A percentile compares a stretch with the other conserved stretches of the same genome.
Evolutionary conservation across 2,113 vertebrate species (phyloP).

Genomic region (Amblyornis subalaris): DNA sequence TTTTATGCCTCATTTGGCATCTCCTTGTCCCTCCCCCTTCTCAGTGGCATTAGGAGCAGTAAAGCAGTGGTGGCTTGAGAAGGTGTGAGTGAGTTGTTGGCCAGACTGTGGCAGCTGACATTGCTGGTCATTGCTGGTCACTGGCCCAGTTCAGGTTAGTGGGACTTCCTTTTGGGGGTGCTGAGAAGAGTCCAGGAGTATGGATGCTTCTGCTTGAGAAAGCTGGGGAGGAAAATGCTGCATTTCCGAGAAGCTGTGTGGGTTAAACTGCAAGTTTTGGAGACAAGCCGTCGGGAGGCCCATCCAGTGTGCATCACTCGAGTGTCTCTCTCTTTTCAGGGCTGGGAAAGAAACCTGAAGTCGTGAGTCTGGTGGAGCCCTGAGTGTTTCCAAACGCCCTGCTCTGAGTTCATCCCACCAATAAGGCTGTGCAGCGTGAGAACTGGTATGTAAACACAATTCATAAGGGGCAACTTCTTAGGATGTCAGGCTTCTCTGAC

Average conservation of each 20-base stretch:
- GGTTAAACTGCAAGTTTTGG: conserved; percentile 13
- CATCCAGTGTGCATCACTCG: not conserved
- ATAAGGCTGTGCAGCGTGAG: not conserved
- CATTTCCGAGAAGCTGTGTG: not conserved
- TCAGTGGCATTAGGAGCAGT: not conserved
- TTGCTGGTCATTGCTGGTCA: not conserved
- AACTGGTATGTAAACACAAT: not conserved
- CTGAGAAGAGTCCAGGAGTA: not conserved
- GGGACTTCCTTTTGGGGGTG: not conserved
- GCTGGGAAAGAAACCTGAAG: not conserved
- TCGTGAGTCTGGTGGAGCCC: not conserved
- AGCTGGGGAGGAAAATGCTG: not conserved
- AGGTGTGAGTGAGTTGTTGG: not conserved
- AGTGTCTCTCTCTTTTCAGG: not conserved
- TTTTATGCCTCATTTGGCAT: not conserved
- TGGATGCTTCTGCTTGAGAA: not conserved
- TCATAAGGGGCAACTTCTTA: not conserved
- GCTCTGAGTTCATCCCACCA: not conserved
- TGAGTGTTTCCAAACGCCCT: not conserved
- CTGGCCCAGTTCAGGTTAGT: not conserved
- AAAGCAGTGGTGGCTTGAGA: not conserved
- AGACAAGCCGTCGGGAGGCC: not conserved
- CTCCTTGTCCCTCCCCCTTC: not conserved
- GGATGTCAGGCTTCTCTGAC: not conserved
- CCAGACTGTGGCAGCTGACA: not conserved